phyloP scores from a whole-genome alignment of 2,888 invertebrate genomes.

The Yponomeuta sedellus region DNA sequence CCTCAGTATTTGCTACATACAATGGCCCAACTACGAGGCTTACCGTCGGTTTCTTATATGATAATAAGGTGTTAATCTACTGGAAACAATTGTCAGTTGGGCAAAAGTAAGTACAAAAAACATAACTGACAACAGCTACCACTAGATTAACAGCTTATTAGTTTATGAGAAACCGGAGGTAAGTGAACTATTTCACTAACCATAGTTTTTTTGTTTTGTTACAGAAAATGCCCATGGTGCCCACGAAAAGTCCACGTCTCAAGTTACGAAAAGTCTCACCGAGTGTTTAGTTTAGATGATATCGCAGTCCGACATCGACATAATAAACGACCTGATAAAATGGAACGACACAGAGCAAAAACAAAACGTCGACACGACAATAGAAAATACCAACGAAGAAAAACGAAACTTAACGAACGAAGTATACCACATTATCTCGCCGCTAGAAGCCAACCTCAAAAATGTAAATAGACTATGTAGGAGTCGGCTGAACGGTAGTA shows the following conservation, averaged over 20 bases:
- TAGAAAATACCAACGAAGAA: slow-evolving; percentile 51
- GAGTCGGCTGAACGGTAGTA: slow-evolving; percentile 24
- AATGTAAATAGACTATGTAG: slow-evolving; percentile 29
- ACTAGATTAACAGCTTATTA: no score
- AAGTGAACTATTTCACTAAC: not conserved
- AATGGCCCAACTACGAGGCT: no score
- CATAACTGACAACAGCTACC: no score
- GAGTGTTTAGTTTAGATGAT: not conserved
- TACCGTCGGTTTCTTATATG: no score
- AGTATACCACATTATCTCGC: slow-evolving; percentile 43
- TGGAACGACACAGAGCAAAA: slow-evolving; percentile 51
- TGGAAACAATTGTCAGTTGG: no score
- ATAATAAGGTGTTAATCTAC: no score
- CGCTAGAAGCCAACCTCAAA: slow-evolving; percentile 29
- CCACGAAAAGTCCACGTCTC: not conserved
- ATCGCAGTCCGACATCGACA: not conserved
- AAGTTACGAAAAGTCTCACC: not conserved
- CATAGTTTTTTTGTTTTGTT: not conserved
- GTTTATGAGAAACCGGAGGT: no score
- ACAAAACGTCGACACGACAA: slow-evolving; percentile 33
- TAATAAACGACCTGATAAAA: slow-evolving; percentile 33
- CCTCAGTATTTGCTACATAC: no score
- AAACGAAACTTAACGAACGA: slow-evolving; percentile 42
- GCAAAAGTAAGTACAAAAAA: no score
- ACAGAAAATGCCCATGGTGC: not conserved